Evolutionary conservation across 2,113 vertebrate species (phyloP).

Genomic region (Crotophaga sulcirostris): DNA sequence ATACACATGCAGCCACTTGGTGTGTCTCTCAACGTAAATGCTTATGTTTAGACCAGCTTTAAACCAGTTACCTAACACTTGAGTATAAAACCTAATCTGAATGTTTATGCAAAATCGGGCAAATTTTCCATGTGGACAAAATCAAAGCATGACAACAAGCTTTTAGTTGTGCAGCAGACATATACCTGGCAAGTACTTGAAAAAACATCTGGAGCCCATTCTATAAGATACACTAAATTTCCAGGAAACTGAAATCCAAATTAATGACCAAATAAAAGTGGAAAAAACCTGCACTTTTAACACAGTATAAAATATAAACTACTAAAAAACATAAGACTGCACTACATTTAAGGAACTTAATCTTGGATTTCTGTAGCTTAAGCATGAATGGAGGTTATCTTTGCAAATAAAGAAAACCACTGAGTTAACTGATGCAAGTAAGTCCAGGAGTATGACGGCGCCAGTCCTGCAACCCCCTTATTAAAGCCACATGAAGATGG

Average conservation of each 20-base stretch:
- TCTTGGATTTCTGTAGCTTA: neutral
- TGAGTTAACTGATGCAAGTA: neutral
- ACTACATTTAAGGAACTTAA: neutral
- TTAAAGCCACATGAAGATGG: neutral
- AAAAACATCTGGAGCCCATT: neutral
- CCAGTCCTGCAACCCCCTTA: neutral
- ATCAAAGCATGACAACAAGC: neutral
- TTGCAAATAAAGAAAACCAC: neutral
- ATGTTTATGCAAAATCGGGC: neutral
- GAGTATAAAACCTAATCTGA: neutral
- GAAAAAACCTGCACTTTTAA: neutral
- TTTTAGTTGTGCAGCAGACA: neutral
- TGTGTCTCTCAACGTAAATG: neutral
- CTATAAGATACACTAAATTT: neutral
- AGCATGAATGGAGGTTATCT: too few relatives aligned
- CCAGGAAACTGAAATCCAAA: neutral
- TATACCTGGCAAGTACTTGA: neutral
- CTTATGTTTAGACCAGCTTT: neutral
- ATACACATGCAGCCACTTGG: neutral
- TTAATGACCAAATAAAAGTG: neutral
- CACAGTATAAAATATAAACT: neutral
- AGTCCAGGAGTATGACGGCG: neutral
- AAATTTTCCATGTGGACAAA: neutral
- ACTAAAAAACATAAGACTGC: neutral
- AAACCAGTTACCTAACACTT: neutral